Evolutionary conservation across 2,888 invertebrate species (phyloP), one percentile per base, ranked within the genome.

Genomic region (Drosophila maculinotata): DNA sequence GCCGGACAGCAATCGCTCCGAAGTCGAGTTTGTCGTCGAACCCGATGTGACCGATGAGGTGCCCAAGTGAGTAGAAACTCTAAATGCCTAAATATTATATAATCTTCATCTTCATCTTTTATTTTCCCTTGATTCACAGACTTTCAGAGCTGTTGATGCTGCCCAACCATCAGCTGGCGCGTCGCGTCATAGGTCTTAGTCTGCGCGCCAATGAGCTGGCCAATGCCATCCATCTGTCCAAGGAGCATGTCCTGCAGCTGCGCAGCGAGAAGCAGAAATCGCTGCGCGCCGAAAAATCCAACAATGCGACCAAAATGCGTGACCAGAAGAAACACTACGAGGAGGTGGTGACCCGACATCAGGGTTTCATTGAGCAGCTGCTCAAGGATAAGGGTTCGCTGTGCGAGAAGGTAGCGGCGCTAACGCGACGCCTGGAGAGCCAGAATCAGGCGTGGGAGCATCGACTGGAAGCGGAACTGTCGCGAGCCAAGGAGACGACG

Each of bases 341-440:
- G 81, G 93, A 90, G 1, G 93, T 95, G 1, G 94, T 97, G 17
- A 94, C 94, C 71, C 92, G 97, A 10, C 97, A 97, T 88, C 97
- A 97, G 88, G 95, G 93, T 65, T 96, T 97, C 75, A 96, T 97
- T 44, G 96, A 97, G 87, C 95, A 95, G 93, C 89, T 97, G 42
- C 94, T 97, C 66, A 94, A 94, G 57, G 97, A 97, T 88, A 97
- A 97, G 91, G 95, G 95, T 68, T 93, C 94, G 0, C 89, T 97
- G 14, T 95, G 95, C 77, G 95, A 96, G 69, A 92, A 92, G 72
- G 90, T 92, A 2, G 90, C 92, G 3, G 90, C 90, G 0, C 67
- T 91, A 0, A 91, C 92, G 1, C 81, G 92, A 0, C 91, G 92
- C 2, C 60, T 92, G 17, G 92, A 92, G 58, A 92, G 91, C 62